Percentiles rank a stretch among this genome's conserved stretches.
These are phyloP conservation scores for Venturia canescens DNA, from an alignment of 1,140 invertebrate genomes.

Conservation along the genomic window DNA sequence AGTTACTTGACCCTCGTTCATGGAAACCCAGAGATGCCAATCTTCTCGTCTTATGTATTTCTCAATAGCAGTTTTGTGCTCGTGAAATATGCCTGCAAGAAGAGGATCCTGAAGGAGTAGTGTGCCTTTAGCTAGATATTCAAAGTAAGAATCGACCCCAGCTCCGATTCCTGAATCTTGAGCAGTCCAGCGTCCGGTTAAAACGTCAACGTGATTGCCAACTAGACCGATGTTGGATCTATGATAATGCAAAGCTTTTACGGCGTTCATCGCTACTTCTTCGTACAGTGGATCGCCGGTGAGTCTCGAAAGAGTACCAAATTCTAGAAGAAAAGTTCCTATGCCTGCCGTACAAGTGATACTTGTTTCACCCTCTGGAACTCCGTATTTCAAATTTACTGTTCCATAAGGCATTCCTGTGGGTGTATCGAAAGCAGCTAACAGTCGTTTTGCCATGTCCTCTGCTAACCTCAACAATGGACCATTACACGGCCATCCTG, in stretches of 20 bases:
- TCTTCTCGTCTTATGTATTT: conserved; percentile 95
- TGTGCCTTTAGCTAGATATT: conserved; percentile 98
- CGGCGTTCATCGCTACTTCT: conserved; percentile 94
- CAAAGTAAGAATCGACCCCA: conserved; percentile 99
- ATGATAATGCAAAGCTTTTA: conserved; percentile 92
- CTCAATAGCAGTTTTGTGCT: conserved; percentile 88
- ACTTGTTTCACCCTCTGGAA: conserved; percentile 95
- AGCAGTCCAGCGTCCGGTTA: conserved; percentile 97
- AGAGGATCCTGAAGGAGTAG: conserved; percentile 89
- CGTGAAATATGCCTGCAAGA: conserved; percentile 94
- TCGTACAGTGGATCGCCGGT: conserved; percentile 98
- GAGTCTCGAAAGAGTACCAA: conserved; percentile 94
- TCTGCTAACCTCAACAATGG: conserved; percentile 95
- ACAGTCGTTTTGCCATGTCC: conserved; percentile 92
- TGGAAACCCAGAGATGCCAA: conserved; percentile 98
- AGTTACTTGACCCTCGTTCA: conserved; percentile 96
- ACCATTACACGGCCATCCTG: conserved; percentile 98
- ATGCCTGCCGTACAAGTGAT: conserved; percentile 99
- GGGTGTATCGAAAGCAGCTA: conserved; percentile 92
- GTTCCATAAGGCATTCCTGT: conserved; percentile 99
- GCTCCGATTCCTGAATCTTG: conserved; percentile 95
- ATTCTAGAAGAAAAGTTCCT: conserved; percentile 98
- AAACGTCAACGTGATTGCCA: conserved; percentile 98
- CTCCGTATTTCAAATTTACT: conserved; percentile 93
- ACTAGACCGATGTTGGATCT: conserved; percentile 92